These are phyloP conservation scores for Riparia riparia DNA, from an alignment of 2,113 vertebrate genomes.

Conservation along the genomic window DNA sequence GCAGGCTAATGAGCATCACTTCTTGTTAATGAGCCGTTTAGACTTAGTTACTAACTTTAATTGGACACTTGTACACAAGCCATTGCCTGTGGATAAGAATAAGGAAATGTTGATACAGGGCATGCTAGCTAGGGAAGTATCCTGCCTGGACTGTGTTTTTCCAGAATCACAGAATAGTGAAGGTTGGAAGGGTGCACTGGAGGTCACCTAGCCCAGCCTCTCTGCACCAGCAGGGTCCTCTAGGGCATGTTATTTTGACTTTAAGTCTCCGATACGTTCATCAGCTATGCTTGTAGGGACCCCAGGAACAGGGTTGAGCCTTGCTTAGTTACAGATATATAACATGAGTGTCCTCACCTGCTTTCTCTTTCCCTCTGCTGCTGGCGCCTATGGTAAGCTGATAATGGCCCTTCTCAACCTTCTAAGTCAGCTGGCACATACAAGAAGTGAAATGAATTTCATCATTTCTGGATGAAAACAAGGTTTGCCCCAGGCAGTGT, in stretches of 20 bases:
- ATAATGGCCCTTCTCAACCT: neutral
- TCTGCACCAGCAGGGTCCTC: neutral
- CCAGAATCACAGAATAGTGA: neutral
- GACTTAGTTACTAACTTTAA: neutral
- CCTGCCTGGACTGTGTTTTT: neutral
- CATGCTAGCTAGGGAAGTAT: neutral
- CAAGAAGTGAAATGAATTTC: neutral
- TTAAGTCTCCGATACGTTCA: neutral
- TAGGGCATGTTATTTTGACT: neutral
- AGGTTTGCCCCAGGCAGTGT: neutral
- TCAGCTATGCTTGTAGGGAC: neutral
- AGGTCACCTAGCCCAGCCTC: neutral
- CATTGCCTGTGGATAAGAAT: neutral
- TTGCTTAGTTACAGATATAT: neutral
- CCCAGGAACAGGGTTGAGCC: neutral
- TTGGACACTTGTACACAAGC: neutral
- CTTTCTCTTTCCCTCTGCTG: neutral
- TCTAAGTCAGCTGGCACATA: neutral
- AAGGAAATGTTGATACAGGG: neutral
- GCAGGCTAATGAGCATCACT: neutral
- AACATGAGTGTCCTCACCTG: neutral
- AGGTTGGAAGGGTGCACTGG: neutral
- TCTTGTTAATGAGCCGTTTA: conserved; percentile 12
- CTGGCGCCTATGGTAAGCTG: neutral
- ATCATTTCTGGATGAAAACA: neutral